Conservation (phyloP, 2,888 invertebrate genomes). For the Clusia tigrina region DNA sequence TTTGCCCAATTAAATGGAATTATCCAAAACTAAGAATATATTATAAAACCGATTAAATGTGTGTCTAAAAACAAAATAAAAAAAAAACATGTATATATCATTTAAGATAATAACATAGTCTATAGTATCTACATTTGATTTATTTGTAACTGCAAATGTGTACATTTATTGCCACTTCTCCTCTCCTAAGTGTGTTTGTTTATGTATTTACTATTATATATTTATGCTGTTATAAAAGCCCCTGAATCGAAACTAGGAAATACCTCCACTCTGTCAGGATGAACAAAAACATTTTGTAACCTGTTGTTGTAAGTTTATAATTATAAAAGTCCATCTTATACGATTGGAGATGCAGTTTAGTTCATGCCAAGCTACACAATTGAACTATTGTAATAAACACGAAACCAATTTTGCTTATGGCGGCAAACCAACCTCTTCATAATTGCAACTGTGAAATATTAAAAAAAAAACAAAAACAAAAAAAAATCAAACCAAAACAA, state of each 20-base stretch:
- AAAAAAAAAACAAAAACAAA: constrained; percentile 19
- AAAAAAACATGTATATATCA: constrained; percentile 5
- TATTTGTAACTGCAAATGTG: constrained; percentile 6
- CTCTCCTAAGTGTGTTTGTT: neutral
- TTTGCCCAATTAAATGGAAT: too few relatives aligned
- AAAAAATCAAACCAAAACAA: constrained; percentile 35
- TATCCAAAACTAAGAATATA: too few relatives aligned
- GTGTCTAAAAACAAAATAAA: constrained; percentile 1
- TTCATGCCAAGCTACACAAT: too few relatives aligned
- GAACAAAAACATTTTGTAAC: too few relatives aligned
- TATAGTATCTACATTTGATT: too few relatives aligned
- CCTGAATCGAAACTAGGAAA: constrained; percentile 3
- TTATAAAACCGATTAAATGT: too few relatives aligned
- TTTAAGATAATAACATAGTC: neutral
- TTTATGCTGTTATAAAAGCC: constrained; percentile 7
- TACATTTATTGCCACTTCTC: constrained; percentile 7
- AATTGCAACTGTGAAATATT: constrained; percentile 23
- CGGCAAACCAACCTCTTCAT: constrained; percentile 5
- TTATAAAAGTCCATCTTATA: too few relatives aligned
- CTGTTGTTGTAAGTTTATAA: too few relatives aligned
- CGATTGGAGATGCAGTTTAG: too few relatives aligned
- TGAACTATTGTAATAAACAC: too few relatives aligned
- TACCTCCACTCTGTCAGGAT: constrained; percentile 43
- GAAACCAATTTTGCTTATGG: too few relatives aligned
- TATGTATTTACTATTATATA: constrained; percentile 11